Conservation (phyloP, 1,140 invertebrate species). For the Planococcus citri region DNA sequence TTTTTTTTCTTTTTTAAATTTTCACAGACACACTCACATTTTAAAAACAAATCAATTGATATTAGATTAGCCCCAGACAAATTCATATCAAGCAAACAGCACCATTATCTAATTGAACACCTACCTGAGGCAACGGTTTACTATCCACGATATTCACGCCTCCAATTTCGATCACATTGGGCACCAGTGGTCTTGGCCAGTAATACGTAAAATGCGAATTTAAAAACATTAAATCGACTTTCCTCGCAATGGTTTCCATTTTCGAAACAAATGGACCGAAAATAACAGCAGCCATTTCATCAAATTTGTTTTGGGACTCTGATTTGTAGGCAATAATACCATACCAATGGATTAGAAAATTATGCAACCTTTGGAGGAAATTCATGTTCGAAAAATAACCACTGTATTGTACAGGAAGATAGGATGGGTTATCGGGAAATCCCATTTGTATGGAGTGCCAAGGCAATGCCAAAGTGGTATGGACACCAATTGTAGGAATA, state of each 20-base stretch:
- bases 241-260: constrained; percentile 32
- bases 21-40: no score
- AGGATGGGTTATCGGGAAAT: constrained; percentile 23
- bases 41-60: no score
- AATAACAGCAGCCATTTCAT: constrained; percentile 28
- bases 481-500: constrained; percentile 42
- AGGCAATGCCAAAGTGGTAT: constrained; percentile 42
- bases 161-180: constrained; percentile 44
- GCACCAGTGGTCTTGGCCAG: constrained; percentile 36
- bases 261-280: constrained; percentile 34
- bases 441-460: constrained; percentile 39
- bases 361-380: constrained; percentile 22
- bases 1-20: no score
- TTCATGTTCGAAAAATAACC: neutral
- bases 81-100: no score
- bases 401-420: neutral
- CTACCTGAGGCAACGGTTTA: constrained; percentile 24
- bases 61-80: no score
- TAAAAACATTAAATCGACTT: constrained; percentile 36
- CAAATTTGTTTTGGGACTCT: neutral
- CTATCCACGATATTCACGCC: constrained; percentile 39
- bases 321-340: neutral
- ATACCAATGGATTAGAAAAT: constrained; percentile 3
- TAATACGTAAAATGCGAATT: constrained; percentile 44
- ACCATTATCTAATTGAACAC: neutral